A percentile compares a stretch with the other conserved stretches of the same genome.
phyloP scores from a whole-genome alignment of 2,113 vertebrate genomes.

The Phylloscopus trochilus region DNA sequence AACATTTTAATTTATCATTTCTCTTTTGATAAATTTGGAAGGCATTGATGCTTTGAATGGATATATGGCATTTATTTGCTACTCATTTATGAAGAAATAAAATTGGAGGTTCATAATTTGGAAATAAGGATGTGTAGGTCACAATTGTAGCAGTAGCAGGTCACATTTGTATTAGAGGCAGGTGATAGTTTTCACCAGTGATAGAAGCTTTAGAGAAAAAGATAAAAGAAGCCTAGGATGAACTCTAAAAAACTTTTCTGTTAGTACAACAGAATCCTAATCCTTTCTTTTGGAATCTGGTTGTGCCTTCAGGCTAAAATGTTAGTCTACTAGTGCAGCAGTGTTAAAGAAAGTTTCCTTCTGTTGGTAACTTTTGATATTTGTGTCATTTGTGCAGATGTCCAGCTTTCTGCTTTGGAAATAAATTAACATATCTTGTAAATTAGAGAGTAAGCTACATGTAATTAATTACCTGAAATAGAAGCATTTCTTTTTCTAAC shows the following conservation, averaged over 20 bases:
- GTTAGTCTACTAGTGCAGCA: neutral
- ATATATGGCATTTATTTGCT: neutral
- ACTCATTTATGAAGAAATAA: neutral
- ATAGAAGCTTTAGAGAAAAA: neutral
- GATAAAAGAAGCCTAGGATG: neutral
- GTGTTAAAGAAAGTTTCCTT: neutral
- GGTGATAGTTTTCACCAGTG: neutral
- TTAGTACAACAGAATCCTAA: neutral
- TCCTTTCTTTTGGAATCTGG: neutral
- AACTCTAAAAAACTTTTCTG: neutral
- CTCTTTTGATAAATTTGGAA: neutral
- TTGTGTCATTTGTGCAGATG: neutral
- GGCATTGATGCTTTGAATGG: neutral
- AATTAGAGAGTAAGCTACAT: neutral
- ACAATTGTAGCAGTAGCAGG: too few relatives aligned
- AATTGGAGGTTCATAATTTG: neutral
- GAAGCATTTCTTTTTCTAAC: neutral
- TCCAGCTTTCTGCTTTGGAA: neutral
- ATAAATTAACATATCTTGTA: neutral
- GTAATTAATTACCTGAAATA: neutral
- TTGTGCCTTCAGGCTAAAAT: neutral
- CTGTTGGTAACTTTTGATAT: neutral
- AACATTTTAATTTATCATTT: neutral
- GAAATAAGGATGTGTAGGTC: neutral
- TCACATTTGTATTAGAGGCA: neutral